phyloP scores from a whole-genome alignment of 2,797 vertebrate genomes.

The Esox lucius region DNA sequence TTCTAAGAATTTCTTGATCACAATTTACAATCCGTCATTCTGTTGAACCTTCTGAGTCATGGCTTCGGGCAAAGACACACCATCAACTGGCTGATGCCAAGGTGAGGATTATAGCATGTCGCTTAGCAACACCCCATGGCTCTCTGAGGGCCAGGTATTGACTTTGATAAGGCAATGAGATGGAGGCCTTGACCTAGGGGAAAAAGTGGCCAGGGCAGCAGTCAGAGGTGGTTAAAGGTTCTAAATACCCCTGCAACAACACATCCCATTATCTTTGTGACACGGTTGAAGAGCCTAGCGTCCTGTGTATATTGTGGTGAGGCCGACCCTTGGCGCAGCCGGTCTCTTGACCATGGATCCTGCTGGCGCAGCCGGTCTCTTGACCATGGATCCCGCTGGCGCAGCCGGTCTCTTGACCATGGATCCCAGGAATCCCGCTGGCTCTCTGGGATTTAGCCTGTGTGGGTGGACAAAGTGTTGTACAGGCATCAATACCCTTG shows the following conservation, averaged over 20 bases:
- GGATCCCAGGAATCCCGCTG: too few relatives aligned
- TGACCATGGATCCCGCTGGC: too few relatives aligned
- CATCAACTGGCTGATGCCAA: background rate
- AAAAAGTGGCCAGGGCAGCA: too few relatives aligned
- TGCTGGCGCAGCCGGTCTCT: too few relatives aligned
- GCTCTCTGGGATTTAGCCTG: too few relatives aligned
- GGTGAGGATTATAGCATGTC: background rate
- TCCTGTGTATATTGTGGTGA: background rate
- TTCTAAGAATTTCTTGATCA: background rate
- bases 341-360: too few relatives aligned
- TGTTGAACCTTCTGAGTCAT: background rate
- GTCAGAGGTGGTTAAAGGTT: background rate
- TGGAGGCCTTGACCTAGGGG: too few relatives aligned
- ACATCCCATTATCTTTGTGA: background rate
- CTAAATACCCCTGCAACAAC: background rate
- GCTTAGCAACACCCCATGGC: constrained; percentile 1
- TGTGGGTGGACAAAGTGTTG: too few relatives aligned
- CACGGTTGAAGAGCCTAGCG: background rate
- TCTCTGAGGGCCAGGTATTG: background rate
- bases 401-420: background rate
- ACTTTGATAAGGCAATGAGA: background rate
- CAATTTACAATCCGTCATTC: background rate
- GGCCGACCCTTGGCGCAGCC: background rate
- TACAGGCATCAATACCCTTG: too few relatives aligned
- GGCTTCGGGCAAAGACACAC: background rate